phyloP scores from a whole-genome alignment of 2,113 vertebrate genomes.

The Arenaria interpres region DNA sequence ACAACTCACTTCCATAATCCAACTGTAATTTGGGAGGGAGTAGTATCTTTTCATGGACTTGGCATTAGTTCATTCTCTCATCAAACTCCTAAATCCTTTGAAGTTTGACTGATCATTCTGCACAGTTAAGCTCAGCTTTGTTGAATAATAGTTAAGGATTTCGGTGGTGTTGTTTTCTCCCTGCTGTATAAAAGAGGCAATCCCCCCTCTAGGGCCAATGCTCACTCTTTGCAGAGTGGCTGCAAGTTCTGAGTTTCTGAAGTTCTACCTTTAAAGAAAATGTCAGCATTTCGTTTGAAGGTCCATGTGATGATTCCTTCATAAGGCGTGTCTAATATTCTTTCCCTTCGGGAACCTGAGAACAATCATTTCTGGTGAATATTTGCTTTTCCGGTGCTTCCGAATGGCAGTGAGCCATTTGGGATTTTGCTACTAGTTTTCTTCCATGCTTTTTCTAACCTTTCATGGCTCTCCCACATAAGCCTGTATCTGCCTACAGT shows the following conservation, averaged over 20 bases:
- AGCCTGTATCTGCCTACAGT: background rate
- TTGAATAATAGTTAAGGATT: background rate
- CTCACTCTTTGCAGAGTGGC: background rate
- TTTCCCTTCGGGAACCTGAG: background rate
- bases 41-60: background rate
- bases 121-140: background rate
- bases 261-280: background rate
- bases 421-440: background rate
- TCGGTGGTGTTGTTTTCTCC: background rate
- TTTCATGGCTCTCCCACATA: background rate
- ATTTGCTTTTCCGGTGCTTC: background rate
- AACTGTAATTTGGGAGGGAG: background rate
- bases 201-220: accelerated
- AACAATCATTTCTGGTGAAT: background rate
- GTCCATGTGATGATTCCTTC: background rate
- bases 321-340: background rate
- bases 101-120: background rate
- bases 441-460: background rate
- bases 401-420: background rate
- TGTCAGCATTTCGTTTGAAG: background rate
- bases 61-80: background rate
- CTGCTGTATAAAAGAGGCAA: background rate
- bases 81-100: background rate
- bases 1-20: background rate
- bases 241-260: too few species aligned